These are phyloP conservation scores for Lateolabrax maculatus DNA, from an alignment of 2,797 vertebrate genomes.

Conservation along the genomic window DNA sequence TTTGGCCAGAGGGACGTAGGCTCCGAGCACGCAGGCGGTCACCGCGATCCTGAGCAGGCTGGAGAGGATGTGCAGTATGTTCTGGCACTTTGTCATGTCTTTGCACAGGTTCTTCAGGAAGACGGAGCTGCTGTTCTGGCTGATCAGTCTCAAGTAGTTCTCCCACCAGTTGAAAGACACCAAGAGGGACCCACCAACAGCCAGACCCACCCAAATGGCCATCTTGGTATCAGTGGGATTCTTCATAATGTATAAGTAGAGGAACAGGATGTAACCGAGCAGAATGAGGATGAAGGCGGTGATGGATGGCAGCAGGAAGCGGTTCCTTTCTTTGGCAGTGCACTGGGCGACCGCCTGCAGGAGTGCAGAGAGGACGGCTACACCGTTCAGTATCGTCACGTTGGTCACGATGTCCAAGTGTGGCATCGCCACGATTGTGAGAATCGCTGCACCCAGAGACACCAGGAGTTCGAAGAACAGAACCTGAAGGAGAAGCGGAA, in stretches of 20 bases:
- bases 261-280: slow-evolving; percentile 68
- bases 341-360: slow-evolving; percentile 66
- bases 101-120: slow-evolving; percentile 55
- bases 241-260: slow-evolving; percentile 51
- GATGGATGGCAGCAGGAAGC: slow-evolving; percentile 49
- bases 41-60: slow-evolving; percentile 75
- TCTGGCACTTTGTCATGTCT: slow-evolving; percentile 67
- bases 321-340: slow-evolving; percentile 47
- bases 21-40: slow-evolving; percentile 72
- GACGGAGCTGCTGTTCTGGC: slow-evolving; percentile 3
- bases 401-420: slow-evolving; percentile 83
- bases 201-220: slow-evolving; percentile 61
- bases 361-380: slow-evolving; percentile 70
- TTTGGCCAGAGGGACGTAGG: slow-evolving; percentile 65
- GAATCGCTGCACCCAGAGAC: slow-evolving; percentile 73
- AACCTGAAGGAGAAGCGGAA: slow-evolving; percentile 62
- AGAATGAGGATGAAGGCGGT: slow-evolving; percentile 60
- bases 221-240: slow-evolving; percentile 22
- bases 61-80: slow-evolving; percentile 73
- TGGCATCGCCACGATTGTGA: slow-evolving; percentile 81
- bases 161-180: slow-evolving; percentile 84
- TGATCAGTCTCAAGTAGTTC: slow-evolving; percentile 73
- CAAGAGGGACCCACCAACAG: slow-evolving; percentile 68
- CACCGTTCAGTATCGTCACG: slow-evolving; percentile 76
- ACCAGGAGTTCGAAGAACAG: slow-evolving; percentile 74